These are phyloP conservation scores for Neopelma chrysocephalum DNA, from an alignment of 2,797 vertebrate genomes.

Conservation along the genomic window DNA sequence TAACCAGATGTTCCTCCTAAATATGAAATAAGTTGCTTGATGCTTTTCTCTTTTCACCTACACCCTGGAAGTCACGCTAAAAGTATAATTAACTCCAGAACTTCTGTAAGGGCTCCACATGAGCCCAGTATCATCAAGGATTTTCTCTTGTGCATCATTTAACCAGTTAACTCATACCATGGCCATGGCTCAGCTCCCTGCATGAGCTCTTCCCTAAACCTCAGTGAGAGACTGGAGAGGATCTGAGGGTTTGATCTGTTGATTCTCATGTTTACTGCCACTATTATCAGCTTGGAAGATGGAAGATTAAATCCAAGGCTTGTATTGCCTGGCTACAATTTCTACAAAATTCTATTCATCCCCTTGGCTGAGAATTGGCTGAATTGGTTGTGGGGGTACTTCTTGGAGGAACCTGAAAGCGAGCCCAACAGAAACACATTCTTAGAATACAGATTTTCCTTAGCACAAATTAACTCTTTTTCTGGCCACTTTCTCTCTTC, in stretches of 20 bases:
- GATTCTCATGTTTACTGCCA: background rate
- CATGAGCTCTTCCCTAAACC: background rate
- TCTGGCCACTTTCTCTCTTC: constrained; percentile 25
- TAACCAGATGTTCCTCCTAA: background rate
- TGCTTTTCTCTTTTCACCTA: background rate
- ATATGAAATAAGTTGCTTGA: background rate
- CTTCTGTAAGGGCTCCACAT: background rate
- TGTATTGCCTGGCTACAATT: background rate
- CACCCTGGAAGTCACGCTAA: background rate
- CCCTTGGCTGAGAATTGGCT: background rate
- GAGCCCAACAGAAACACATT: background rate
- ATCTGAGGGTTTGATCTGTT: background rate
- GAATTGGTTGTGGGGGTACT: background rate
- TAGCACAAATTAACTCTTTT: constrained; percentile 35
- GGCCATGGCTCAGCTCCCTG: background rate
- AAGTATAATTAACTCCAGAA: background rate
- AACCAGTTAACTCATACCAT: background rate
- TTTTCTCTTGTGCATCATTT: background rate
- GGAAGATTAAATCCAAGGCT: background rate
- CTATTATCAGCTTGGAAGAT: background rate
- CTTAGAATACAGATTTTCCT: background rate
- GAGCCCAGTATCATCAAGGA: background rate
- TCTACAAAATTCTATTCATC: background rate
- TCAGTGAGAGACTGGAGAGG: background rate
- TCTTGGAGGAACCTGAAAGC: background rate